A percentile compares a stretch with the other conserved stretches of the same genome.
These are phyloP conservation scores for Drosophila dunni DNA, from an alignment of 1,140 invertebrate genomes.

Conservation along the genomic window DNA sequence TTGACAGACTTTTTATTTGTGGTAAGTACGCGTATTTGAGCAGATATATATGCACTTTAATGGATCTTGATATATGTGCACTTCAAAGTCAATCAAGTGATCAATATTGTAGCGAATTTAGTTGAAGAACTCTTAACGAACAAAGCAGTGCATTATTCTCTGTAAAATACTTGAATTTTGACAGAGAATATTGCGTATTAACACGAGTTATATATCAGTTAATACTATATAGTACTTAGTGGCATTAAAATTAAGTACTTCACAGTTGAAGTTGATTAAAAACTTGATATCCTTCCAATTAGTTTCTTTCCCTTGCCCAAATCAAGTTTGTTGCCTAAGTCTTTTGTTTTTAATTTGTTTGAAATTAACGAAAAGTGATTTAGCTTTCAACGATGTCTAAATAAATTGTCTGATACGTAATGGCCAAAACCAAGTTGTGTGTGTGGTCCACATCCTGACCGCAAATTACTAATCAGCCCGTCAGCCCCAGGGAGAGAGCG, in stretches of 20 bases:
- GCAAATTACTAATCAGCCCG: slow-evolving; percentile 67
- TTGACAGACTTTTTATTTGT: slow-evolving; percentile 49
- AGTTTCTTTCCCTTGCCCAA: background rate
- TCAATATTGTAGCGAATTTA: slow-evolving; percentile 38
- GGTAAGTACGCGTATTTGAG: slow-evolving; percentile 3
- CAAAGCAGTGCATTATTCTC: background rate
- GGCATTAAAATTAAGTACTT: no score
- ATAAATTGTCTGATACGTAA: slow-evolving; percentile 41
- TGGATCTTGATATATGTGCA: slow-evolving; percentile 60
- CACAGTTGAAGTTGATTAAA: no score
- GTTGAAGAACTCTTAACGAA: background rate
- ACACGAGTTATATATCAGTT: slow-evolving; percentile 1
- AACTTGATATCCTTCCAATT: background rate
- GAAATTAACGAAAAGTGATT: slow-evolving; percentile 4
- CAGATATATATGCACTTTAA: slow-evolving; percentile 50
- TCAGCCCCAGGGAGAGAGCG: slow-evolving; percentile 19
- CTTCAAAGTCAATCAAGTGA: slow-evolving; percentile 28
- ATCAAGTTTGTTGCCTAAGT: slow-evolving; percentile 25
- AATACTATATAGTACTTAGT: no score
- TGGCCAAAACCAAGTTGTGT: slow-evolving; percentile 28
- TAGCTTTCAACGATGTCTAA: slow-evolving; percentile 44
- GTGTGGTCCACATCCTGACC: slow-evolving; percentile 70
- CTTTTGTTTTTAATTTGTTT: slow-evolving; percentile 18
- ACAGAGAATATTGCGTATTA: slow-evolving; percentile 1
- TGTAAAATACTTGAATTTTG: background rate